A percentile compares a stretch with the other conserved stretches of the same genome.
Evolutionary conservation across 2,113 vertebrate species (phyloP).

Genomic region (Strigops habroptila): DNA sequence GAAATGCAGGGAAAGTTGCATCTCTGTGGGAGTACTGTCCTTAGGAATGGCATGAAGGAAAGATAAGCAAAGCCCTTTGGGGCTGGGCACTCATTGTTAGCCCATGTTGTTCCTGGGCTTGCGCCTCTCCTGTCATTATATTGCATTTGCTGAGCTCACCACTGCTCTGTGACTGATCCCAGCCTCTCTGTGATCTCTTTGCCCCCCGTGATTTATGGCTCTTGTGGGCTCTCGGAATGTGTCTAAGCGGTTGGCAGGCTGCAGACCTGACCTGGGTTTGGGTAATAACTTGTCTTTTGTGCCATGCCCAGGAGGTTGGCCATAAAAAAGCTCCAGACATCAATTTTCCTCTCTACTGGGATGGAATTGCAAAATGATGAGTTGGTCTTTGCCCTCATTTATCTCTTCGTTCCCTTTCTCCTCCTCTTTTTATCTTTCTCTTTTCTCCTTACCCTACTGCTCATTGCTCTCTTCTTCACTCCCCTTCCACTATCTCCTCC

Average conservation of each 20-base stretch:
- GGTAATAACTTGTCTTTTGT: slow-evolving; percentile 66
- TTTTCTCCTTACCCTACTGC: not conserved
- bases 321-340: slow-evolving; percentile 57
- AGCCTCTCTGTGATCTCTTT: slow-evolving; percentile 13
- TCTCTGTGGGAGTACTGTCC: not conserved
- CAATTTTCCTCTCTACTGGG: slow-evolving; percentile 37
- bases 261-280: slow-evolving; percentile 50
- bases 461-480: not conserved
- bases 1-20: not conserved
- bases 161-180: not conserved
- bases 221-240: slow-evolving; percentile 27
- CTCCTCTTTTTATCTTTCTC: slow-evolving; percentile 40
- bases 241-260: slow-evolving; percentile 41
- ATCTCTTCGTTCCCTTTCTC: slow-evolving; percentile 25
- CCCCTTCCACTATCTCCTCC: not conserved
- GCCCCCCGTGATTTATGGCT: slow-evolving; percentile 42
- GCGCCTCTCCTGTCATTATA: not conserved
- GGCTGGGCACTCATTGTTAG: not conserved
- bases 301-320: slow-evolving; percentile 49
- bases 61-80: not conserved
- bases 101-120: rapidly evolving
- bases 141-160: not conserved
- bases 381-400: slow-evolving; percentile 65
- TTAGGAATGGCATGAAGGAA: not conserved
- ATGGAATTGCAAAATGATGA: slow-evolving; percentile 53